Evolutionary conservation across 2,797 vertebrate genomes (phyloP), one percentile per base, ranked within the genome.

Genomic region (Cynodonichthys magdalenae): DNA sequence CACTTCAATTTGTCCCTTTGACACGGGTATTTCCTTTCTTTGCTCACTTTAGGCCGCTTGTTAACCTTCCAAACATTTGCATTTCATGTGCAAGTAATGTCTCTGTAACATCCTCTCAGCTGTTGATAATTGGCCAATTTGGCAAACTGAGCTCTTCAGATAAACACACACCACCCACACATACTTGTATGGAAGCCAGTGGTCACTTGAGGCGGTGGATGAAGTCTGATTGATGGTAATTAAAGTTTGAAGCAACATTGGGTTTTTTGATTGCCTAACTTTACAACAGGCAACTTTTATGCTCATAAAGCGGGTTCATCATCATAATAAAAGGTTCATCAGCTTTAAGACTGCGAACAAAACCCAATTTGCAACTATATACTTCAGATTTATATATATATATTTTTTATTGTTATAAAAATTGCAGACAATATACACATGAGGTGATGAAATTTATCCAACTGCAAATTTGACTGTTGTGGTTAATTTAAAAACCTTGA

Each of bases 141-240:
- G 12, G 39, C 51, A 34, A 51, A 49, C 59, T 39, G 15, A 20
- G 18, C n/a, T 50, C 42, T 69, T 56, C 48, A n/a, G 62, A 46
- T 52, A 53, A 62, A 78, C 19, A 17, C 55, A 61, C 27, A 27
- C 31, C 18, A 53, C 19, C 12, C 12, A 28, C 6, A 34, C 55
- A 61, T n/a, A 27, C 31, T 20, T 27, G 5, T 10, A 18, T 19
- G 11, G 36, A 36, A 39, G 19, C 45, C 31, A 17, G 5, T 19
- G n/a, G 47, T n/a, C 19, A 39, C 48, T 28, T 49, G 47, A 11
- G 20, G 2, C 24, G 7, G 24, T 27, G 27, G 24, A 50, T 28
- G 11, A 12, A 39, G 49, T 52, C 41, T 19, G 27, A 31, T 18
- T 12, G 42, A 8, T 46, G 15, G 18, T 6, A 5, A 2, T 11